Conservation (phyloP, 2,888 invertebrate species). For the Thymelicus sylvestris region DNA sequence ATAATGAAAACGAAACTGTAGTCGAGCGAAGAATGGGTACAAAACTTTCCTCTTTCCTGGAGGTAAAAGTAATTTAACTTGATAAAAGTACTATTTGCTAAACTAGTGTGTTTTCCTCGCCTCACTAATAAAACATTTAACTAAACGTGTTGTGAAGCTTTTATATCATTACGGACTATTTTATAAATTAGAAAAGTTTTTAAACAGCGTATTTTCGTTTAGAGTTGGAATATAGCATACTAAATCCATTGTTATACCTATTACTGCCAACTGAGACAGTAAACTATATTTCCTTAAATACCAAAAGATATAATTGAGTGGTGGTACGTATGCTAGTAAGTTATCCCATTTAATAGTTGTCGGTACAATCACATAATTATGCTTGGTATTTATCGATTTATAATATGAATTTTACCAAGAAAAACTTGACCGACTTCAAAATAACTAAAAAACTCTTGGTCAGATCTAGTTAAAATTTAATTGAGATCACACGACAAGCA, state of each 20-base stretch:
- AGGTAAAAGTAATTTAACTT: conserved; percentile 70
- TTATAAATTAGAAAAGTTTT: conserved; percentile 55
- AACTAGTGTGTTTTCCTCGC: conserved; percentile 60
- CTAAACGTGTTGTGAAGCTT: conserved; percentile 56
- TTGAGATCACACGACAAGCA: too few species aligned
- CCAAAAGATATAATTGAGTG: too few species aligned
- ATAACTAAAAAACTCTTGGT: too few species aligned
- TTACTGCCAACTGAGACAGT: too few species aligned
- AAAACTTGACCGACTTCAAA: too few species aligned
- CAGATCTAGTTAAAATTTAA: too few species aligned
- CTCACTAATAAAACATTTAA: conserved; percentile 66
- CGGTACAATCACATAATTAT: too few species aligned
- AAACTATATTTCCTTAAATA: too few species aligned
- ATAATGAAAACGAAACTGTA: conserved; percentile 23
- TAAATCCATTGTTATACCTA: conserved; percentile 17
- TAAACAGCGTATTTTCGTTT: conserved; percentile 41
- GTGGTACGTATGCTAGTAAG: too few species aligned
- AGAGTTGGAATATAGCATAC: conserved; percentile 35
- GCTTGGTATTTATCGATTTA: too few species aligned
- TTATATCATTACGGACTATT: conserved; percentile 60
- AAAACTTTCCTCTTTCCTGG: conserved; percentile 56
- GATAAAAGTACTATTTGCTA: conserved; percentile 64
- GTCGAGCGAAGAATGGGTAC: conserved; percentile 48
- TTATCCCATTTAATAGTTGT: too few species aligned
- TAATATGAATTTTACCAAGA: too few species aligned